Percentiles rank a stretch among this genome's conserved stretches.
Evolutionary conservation across 2,888 invertebrate genomes (phyloP).

Genomic region (Parnassius mnemosyne): DNA sequence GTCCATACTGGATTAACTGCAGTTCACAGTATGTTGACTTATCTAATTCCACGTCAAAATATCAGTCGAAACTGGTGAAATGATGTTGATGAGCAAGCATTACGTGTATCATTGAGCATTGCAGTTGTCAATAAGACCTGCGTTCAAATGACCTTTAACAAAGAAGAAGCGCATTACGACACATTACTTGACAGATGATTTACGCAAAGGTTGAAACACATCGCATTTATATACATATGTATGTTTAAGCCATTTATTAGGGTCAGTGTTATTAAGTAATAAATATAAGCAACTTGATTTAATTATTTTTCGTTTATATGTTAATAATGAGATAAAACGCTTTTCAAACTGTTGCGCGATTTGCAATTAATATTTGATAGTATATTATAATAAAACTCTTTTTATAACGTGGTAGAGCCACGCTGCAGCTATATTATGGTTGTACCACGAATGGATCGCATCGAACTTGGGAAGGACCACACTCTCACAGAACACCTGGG

Average conservation of each 20-base stretch:
- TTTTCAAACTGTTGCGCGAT: too few species aligned
- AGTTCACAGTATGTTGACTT: too few species aligned
- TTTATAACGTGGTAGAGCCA: too few species aligned
- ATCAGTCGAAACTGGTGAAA: not conserved
- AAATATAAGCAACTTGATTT: conserved; percentile 14
- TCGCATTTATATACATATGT: conserved; percentile 10
- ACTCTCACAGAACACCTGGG: too few species aligned
- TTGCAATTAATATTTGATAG: too few species aligned
- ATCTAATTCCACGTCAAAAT: conserved; percentile 6
- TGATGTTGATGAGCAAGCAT: not conserved
- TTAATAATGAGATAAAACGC: too few species aligned
- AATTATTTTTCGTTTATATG: not conserved
- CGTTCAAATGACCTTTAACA: conserved; percentile 15
- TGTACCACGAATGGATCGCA: too few species aligned
- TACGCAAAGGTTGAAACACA: conserved; percentile 13
- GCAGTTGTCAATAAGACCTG: conserved; percentile 14
- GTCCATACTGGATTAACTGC: too few species aligned
- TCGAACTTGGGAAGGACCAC: too few species aligned
- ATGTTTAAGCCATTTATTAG: conserved; percentile 16
- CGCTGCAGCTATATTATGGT: too few species aligned
- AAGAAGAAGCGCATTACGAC: conserved; percentile 9
- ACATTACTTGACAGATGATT: conserved; percentile 15
- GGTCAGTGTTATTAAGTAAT: conserved; percentile 24
- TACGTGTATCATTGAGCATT: not conserved
- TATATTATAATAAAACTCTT: too few species aligned